Evolutionary conservation across 2,888 invertebrate genomes (phyloP).

Genomic region (Callinectes sapidus): DNA sequence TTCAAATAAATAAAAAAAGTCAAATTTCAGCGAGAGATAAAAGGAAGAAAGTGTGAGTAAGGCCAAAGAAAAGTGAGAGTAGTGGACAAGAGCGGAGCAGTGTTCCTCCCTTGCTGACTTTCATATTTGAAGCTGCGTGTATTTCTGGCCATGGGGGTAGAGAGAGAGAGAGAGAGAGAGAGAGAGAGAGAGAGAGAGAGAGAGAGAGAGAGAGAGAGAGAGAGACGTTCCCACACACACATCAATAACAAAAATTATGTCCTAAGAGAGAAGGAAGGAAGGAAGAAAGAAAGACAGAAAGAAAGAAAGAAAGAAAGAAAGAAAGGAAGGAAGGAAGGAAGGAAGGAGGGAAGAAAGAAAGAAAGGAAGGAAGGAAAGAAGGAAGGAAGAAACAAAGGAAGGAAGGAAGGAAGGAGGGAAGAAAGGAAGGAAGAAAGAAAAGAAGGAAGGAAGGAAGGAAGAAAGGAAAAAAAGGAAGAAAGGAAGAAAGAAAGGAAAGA

Average conservation of each 20-base stretch:
- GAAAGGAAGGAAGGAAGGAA: not conserved
- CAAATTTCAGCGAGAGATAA: too few species aligned
- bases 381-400: not conserved
- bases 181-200: not conserved
- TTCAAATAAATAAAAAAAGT: too few species aligned
- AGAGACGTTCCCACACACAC: too few species aligned
- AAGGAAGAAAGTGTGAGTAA: too few species aligned
- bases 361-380: not conserved
- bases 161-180: conserved; percentile 34
- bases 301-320: not conserved
- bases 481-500: not conserved
- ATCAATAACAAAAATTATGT: not conserved
- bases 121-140: too few species aligned
- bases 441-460: not conserved
- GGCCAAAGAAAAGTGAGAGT: too few species aligned
- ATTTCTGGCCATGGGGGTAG: not conserved
- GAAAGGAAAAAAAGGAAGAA: not conserved
- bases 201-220: conserved; percentile 34
- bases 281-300: too few species aligned
- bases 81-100: too few species aligned
- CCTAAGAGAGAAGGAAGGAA: not conserved
- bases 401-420: not conserved
- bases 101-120: too few species aligned
- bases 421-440: not conserved
- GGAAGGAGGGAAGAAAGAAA: not conserved